These are phyloP conservation scores for Apamea epomidion DNA, from an alignment of 2,888 invertebrate genomes.

Conservation along the genomic window DNA sequence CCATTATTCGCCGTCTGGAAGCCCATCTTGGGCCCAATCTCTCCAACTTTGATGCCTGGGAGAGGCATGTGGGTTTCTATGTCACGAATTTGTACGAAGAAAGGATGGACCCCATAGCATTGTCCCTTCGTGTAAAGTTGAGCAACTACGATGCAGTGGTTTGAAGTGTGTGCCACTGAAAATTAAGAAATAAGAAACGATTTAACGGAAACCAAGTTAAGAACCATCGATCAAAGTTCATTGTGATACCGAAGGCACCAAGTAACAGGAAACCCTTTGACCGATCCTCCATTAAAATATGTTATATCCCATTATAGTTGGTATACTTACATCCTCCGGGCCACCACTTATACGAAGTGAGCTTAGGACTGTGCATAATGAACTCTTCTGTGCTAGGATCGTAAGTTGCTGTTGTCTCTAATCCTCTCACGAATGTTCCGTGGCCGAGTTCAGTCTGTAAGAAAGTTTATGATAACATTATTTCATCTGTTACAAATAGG, in stretches of 20 bases:
- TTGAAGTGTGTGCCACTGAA: conserved; percentile 97
- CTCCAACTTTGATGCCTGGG: conserved; percentile 96
- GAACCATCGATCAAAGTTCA: too few relatives aligned
- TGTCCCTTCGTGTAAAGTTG: conserved; percentile 95
- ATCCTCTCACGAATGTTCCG: conserved; percentile 97
- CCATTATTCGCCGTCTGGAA: conserved; percentile 97
- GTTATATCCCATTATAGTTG: too few relatives aligned
- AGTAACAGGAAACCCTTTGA: too few relatives aligned
- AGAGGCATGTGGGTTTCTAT: conserved; percentile 95
- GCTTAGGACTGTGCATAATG: conserved; percentile 95
- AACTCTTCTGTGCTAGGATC: conserved; percentile 96
- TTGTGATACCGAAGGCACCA: too few relatives aligned
- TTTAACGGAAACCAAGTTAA: too few relatives aligned
- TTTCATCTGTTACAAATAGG: not conserved
- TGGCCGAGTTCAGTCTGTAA: conserved; percentile 98
- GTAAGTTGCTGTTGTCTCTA: conserved; percentile 98
- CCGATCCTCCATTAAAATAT: too few relatives aligned
- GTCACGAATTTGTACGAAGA: conserved; percentile 96
- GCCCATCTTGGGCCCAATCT: conserved; percentile 97
- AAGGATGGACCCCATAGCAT: conserved; percentile 96
- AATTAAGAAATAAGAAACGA: conserved; percentile 29
- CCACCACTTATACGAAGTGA: conserved; percentile 99
- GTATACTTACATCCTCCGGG: conserved; percentile 95
- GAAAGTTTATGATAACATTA: not conserved
- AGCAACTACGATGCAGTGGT: conserved; percentile 97